These are phyloP conservation scores for Philaenus spumarius DNA, from an alignment of 1,140 invertebrate genomes.

Conservation along the genomic window DNA sequence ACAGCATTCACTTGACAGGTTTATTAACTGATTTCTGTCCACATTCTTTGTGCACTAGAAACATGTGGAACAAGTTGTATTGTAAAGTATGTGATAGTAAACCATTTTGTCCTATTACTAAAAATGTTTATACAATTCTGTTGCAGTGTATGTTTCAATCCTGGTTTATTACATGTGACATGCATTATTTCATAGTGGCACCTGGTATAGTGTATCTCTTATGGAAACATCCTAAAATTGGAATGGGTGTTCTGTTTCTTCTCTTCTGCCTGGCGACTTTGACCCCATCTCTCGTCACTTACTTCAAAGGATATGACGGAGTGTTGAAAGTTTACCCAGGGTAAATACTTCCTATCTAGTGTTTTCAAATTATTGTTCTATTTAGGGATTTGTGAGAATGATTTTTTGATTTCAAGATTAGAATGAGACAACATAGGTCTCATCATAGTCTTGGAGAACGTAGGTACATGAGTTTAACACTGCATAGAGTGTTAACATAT, in stretches of 20 bases:
- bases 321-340: constrained; percentile 4
- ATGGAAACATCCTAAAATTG: constrained; percentile 7
- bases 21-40: too few relatives aligned
- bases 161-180: constrained; percentile 60
- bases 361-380: too few relatives aligned
- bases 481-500: too few relatives aligned
- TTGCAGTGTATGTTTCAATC: constrained; percentile 54
- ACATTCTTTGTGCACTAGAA: neutral
- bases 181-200: constrained; percentile 51
- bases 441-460: too few relatives aligned
- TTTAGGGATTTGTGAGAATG: too few relatives aligned
- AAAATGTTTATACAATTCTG: neutral
- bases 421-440: too few relatives aligned
- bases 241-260: neutral
- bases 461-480: too few relatives aligned
- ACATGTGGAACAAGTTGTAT: neutral
- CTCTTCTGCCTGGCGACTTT: neutral
- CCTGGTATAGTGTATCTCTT: constrained; percentile 42
- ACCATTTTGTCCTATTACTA: neutral
- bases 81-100: neutral
- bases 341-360: too few relatives aligned
- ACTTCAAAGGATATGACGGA: constrained; percentile 7
- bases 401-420: too few relatives aligned
- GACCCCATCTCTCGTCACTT: constrained; percentile 7
- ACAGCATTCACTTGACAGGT: too few relatives aligned